Evolutionary conservation across 37 sponge, comb jelly and placozoan genomes (phyloP), one percentile per base, ranked within the genome.

Genomic region (Hexactinellida sp.): DNA sequence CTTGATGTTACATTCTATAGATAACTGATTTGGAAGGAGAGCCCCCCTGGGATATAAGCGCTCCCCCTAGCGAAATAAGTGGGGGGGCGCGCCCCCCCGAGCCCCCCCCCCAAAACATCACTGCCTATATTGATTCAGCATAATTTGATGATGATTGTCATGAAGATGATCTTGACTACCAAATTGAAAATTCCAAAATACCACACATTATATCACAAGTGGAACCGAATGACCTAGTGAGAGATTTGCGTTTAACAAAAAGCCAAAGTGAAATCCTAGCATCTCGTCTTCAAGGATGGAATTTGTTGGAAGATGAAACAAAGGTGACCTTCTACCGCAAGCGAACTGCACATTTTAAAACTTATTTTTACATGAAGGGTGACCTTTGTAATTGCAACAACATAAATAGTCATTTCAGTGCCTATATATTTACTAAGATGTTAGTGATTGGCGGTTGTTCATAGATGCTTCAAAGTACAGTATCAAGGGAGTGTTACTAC

Each of bases 161-260:
- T 63, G 76, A 63, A 63, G 28, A 25, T 63, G 3, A 63, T 63
- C 32, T 63, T 63, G 25, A 63, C 30, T 25, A 25, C 21, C 76
- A 63, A 10, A 7, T 23, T 25, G 76, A 63, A 63, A 63, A 25
- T 28, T 63, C 76, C 21, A 23, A 63, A n/a, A 63, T 63, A 63
- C 30, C 32, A 63, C 76, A 63, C 76, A n/a, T n/a, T n/a, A n/a
- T 63, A 63, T 25, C 76, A 63, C 52, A 63, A 63, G 76, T 63
- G 13, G 76, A n/a, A 63, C 21, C 13, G 76, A 63, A 63, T 32
- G 76, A 10, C 76, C 76, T 63, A 63, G 76, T 63, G 76, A 63
- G 76, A 63, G 34, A 63, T 63, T 63, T 63, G 76, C 76, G 25
- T 21, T 63, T 63, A 47, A 47, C 52, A 47, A 47, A 47, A 47